Conservation (phyloP, 2,797 vertebrate genomes). For the Sebastes itinus region DNA sequence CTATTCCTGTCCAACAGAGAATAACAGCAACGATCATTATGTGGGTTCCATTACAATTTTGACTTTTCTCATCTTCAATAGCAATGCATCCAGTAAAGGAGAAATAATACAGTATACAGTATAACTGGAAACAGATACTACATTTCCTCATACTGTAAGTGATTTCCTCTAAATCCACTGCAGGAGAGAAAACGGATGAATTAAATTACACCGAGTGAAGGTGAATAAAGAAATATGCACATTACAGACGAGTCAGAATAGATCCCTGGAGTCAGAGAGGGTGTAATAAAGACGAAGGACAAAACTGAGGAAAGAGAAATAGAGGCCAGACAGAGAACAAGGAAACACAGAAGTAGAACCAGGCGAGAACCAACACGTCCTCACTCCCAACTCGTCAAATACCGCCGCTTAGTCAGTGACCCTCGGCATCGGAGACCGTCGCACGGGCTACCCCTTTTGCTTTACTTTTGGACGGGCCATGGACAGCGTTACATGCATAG, state of each 20-base stretch:
- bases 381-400: too few relatives aligned
- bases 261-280: slow-evolving; percentile 38
- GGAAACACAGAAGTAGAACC: neutral
- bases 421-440: too few relatives aligned
- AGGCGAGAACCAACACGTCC: too few relatives aligned
- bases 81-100: slow-evolving; percentile 11
- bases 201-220: slow-evolving; percentile 47
- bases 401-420: too few relatives aligned
- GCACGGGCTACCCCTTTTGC: too few relatives aligned
- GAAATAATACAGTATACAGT: slow-evolving; percentile 8
- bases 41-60: neutral
- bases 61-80: neutral
- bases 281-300: slow-evolving; percentile 49
- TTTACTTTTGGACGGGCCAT: too few relatives aligned
- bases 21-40: neutral
- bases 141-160: slow-evolving; percentile 16
- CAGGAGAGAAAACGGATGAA: slow-evolving; percentile 35
- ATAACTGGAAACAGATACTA: slow-evolving; percentile 16
- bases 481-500: too few relatives aligned
- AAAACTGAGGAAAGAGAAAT: slow-evolving; percentile 32
- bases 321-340: slow-evolving; percentile 4
- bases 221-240: slow-evolving; percentile 51
- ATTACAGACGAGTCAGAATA: slow-evolving; percentile 43
- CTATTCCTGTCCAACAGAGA: neutral
- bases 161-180: slow-evolving; percentile 38